Percentiles rank a stretch among this genome's conserved stretches.
Evolutionary conservation across 2,888 invertebrate genomes (phyloP).

Genomic region (Mayetiola destructor): DNA sequence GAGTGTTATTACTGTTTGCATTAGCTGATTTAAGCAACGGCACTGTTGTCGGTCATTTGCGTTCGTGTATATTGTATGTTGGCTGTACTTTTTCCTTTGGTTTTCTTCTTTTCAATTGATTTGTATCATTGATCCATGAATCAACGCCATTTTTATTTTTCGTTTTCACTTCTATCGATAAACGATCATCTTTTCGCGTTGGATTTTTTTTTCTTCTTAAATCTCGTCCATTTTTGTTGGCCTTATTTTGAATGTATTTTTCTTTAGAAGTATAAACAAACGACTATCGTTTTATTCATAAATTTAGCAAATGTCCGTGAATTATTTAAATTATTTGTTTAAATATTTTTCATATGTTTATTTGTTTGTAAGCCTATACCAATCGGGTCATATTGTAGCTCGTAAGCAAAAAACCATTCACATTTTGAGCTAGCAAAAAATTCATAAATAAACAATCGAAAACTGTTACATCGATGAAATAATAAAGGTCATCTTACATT

Average conservation of each 20-base stretch:
- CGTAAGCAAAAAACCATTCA: too few species aligned
- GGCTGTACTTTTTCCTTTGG: constrained; percentile 10
- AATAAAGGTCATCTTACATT: neutral
- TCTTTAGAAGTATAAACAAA: too few species aligned
- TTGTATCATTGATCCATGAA: neutral
- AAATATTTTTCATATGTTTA: neutral
- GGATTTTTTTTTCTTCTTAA: too few species aligned
- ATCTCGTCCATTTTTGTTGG: too few species aligned
- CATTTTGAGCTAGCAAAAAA: too few species aligned
- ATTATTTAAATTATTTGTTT: neutral
- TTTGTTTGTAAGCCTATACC: too few species aligned
- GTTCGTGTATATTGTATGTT: neutral
- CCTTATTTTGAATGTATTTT: too few species aligned
- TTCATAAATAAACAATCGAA: too few species aligned
- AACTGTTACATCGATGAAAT: too few species aligned
- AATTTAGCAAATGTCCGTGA: neutral
- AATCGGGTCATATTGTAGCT: too few species aligned
- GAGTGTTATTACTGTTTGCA: neutral
- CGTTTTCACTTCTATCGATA: neutral
- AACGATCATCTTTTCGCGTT: too few species aligned
- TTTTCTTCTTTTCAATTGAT: neutral
- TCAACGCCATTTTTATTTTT: constrained; percentile 5
- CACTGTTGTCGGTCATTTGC: neutral
- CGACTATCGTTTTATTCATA: too few species aligned
- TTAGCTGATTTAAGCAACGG: neutral